Evolutionary conservation across 2,797 vertebrate genomes (phyloP).

Genomic region (Pangasius mekongensis): DNA sequence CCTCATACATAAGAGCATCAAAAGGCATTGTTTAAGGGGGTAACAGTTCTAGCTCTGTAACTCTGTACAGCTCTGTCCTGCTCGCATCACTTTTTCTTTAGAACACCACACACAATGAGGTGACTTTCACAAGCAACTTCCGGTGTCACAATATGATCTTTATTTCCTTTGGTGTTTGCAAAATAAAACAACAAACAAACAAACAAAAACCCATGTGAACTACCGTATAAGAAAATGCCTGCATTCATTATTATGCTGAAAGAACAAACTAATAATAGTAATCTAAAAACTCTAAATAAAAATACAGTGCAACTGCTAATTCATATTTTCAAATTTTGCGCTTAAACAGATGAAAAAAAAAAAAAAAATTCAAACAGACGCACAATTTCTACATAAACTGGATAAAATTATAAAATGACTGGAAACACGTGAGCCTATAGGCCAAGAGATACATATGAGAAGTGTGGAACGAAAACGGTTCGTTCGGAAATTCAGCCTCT

Average conservation of each 20-base stretch:
- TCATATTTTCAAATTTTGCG: constrained; percentile 55
- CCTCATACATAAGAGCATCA: no score
- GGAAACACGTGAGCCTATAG: neutral
- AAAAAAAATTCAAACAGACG: constrained; percentile 47
- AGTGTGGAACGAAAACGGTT: neutral
- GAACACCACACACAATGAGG: constrained; percentile 30
- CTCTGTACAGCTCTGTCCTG: no score
- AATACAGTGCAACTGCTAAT: constrained; percentile 57
- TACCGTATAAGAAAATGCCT: constrained; percentile 48
- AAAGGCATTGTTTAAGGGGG: neutral
- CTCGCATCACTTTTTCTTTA: neutral
- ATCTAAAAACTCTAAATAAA: constrained; percentile 46
- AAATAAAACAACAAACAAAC: constrained; percentile 49
- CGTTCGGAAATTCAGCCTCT: neutral
- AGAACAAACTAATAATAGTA: constrained; percentile 46
- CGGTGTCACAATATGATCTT: constrained; percentile 69
- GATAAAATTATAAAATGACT: neutral
- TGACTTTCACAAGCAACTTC: constrained; percentile 47
- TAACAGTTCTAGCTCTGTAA: neutral
- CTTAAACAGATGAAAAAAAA: neutral
- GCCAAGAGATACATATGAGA: neutral
- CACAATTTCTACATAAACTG: constrained; percentile 3
- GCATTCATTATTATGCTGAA: constrained; percentile 32
- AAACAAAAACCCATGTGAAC: constrained; percentile 36
- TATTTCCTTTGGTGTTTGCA: constrained; percentile 80